Evolutionary conservation across 2,888 invertebrate species (phyloP), one percentile per base, ranked within the genome.

Genomic region (Chloromyia formosa): DNA sequence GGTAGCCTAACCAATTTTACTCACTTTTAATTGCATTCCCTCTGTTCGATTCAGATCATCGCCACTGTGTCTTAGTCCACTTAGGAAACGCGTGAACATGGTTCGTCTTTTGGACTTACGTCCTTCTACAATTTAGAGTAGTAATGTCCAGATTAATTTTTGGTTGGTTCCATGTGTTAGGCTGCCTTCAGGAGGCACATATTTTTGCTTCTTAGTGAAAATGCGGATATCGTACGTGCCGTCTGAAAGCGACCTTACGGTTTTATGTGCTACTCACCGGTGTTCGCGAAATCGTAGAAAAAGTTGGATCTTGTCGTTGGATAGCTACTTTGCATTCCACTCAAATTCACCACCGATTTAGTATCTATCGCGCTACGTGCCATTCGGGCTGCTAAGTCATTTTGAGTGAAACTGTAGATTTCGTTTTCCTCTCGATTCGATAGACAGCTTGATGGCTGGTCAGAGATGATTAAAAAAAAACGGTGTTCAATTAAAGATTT

Each of bases 351-450:
- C 90, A 93, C 82, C 91, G 92, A 83, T 91, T 89, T 83, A 83
- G 88, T 83, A 80, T 85, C 84, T 80, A 85, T 84, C 78, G 83
- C 83, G 77, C 81, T 83, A 76, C 88, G 87, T 80, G 89, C 83
- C 91, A 93, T 93, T 82, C 93, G 93, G 81, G 92, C 91, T 75
- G 92, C 93, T 84, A 93, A 93, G 80, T 93, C 93, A 75, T 94
- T 94, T 84, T 94, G 93, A 56, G 93, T 92, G 82, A 94, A 94
- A 79, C 94, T 94, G 84, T 95, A 95, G 83, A 95, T 95, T 86
- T 94, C 94, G 82, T 95, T 95, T 86, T 95, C 95, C 86, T 95
- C 95, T 82, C 94, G 94, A 86, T 95, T 94, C 80, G 94, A 93
- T 81, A 95, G 89, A 84, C 95, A 95, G 86, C 94, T 94, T 80